These are phyloP conservation scores for Nicator chloris DNA, from an alignment of 2,113 vertebrate species.

Conservation along the genomic window DNA sequence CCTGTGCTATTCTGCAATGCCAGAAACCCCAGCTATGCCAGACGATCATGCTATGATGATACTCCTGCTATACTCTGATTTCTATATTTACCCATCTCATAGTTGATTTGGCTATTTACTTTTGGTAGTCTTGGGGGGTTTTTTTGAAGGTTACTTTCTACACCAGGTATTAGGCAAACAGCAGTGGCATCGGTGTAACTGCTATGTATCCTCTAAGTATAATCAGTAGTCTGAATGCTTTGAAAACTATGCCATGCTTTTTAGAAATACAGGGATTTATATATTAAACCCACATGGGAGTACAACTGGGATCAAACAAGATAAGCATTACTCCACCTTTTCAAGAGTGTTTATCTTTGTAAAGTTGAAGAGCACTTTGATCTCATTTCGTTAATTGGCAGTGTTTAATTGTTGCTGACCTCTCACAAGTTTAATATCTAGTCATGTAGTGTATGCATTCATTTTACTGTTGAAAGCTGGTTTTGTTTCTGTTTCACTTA, in stretches of 20 bases:
- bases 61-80: background rate
- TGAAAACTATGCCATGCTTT: background rate
- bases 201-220: background rate
- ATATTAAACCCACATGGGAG: background rate
- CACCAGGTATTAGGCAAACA: background rate
- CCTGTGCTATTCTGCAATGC: background rate
- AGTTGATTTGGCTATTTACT: background rate
- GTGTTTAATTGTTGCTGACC: background rate
- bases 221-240: background rate
- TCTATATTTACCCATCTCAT: background rate
- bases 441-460: background rate
- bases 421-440: background rate
- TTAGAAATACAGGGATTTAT: background rate
- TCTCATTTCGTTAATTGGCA: background rate
- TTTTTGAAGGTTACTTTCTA: background rate
- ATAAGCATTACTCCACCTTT: background rate
- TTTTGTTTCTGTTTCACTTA: background rate
- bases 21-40: background rate
- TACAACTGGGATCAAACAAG: background rate
- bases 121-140: background rate
- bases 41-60: background rate
- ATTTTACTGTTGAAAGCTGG: background rate
- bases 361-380: background rate
- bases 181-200: background rate
- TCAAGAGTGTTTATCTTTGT: background rate